Conservation (phyloP, 2,888 invertebrate genomes). For the Elysia crispata region DNA sequence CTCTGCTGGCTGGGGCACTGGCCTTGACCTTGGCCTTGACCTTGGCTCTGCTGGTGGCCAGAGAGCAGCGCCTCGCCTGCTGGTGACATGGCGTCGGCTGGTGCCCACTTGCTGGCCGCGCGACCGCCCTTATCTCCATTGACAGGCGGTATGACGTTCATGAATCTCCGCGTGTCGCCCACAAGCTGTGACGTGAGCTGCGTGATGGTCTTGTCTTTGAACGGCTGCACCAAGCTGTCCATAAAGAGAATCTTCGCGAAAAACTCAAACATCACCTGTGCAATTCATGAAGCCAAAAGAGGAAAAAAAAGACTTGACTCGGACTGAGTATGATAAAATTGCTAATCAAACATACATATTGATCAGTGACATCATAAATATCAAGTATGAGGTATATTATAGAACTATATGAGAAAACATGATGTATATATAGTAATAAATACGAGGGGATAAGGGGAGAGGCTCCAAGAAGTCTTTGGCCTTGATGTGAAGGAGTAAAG, state of each 20-base stretch:
- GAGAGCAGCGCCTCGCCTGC: slow-evolving; percentile 20
- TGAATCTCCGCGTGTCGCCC: slow-evolving; percentile 52
- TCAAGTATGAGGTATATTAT: no score
- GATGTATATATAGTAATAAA: no score
- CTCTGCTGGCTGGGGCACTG: neutral
- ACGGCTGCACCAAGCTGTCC: slow-evolving; percentile 68
- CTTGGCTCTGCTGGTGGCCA: neutral
- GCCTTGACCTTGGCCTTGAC: no score
- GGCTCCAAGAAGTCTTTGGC: no score
- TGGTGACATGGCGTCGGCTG: slow-evolving; percentile 46
- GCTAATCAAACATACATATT: no score
- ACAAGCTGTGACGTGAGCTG: slow-evolving; percentile 44
- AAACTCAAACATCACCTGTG: slow-evolving; percentile 72
- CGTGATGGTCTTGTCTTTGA: slow-evolving; percentile 57
- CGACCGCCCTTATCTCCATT: slow-evolving; percentile 56
- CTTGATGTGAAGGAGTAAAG: no score
- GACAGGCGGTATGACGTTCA: slow-evolving; percentile 50
- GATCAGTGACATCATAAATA: no score
- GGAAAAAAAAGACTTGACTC: no score
- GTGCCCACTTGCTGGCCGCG: slow-evolving; percentile 56
- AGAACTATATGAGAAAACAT: no score
- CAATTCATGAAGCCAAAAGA: no score
- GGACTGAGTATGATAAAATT: no score
- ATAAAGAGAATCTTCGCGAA: slow-evolving; percentile 72
- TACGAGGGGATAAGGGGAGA: no score